A percentile compares a stretch with the other conserved stretches of the same genome.
Conservation (phyloP, 2,797 vertebrate genomes). For the Lithobates pipiens region DNA sequence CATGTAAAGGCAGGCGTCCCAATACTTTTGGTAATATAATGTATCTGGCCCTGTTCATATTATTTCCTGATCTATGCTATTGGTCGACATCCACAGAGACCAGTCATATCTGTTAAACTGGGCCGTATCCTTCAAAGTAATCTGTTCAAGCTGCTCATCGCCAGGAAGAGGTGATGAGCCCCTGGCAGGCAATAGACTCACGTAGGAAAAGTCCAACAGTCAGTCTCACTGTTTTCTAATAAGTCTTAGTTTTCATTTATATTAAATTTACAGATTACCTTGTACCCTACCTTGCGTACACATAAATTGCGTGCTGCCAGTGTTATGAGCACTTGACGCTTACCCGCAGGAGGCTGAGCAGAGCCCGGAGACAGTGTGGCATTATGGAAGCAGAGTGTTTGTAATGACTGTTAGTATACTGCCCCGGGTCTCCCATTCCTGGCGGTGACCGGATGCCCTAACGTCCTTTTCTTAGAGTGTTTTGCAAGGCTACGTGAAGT, state of each 20-base stretch:
- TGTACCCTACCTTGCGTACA: not conserved
- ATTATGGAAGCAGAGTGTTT: conserved; percentile 28
- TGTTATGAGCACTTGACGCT: not conserved
- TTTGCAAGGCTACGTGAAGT: conserved; percentile 51
- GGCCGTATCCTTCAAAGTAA: not conserved
- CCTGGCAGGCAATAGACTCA: not conserved
- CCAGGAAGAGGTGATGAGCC: not conserved
- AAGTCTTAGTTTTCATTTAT: not conserved
- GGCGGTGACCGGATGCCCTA: conserved; percentile 49
- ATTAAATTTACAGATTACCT: conserved; percentile 8
- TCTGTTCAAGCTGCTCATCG: not conserved
- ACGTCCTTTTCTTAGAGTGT: conserved; percentile 44
- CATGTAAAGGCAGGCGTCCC: too few species aligned
- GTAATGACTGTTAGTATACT: conserved; percentile 34
- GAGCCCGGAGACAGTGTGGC: conserved; percentile 23
- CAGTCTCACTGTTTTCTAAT: not conserved
- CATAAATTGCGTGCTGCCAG: not conserved
- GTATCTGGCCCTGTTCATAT: too few species aligned
- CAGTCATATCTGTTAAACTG: too few species aligned
- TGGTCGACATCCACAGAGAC: too few species aligned
- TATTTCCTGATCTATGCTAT: too few species aligned
- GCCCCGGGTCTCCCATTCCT: conserved; percentile 38
- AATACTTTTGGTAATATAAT: too few species aligned
- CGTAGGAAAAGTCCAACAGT: not conserved
- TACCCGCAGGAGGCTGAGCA: not conserved